Percentiles rank a stretch among this genome's conserved stretches.
Conservation (phyloP, 2,797 vertebrate genomes). For the Hozukius guyotensis region DNA sequence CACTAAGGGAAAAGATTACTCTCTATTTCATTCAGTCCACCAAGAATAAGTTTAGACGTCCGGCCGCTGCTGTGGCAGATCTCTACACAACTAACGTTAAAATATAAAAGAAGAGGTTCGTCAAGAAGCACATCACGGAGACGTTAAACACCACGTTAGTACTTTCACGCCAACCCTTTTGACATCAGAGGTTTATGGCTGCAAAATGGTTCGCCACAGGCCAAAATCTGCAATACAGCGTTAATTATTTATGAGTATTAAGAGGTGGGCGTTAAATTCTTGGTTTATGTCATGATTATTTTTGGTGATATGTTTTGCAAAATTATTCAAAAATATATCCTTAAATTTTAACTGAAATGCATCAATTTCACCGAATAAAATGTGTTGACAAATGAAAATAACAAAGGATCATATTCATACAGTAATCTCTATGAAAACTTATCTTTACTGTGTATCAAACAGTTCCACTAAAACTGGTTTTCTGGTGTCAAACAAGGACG, state of each 20-base stretch:
- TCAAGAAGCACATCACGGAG: not conserved
- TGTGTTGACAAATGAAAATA: not conserved
- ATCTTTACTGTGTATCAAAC: not conserved
- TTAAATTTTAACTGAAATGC: not conserved
- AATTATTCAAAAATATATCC: not conserved
- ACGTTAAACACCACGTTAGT: constrained; percentile 4
- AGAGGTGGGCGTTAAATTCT: constrained; percentile 42
- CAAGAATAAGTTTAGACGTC: constrained; percentile 24
- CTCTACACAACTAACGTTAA: not conserved
- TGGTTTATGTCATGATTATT: constrained; percentile 12
- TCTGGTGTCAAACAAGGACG: not conserved
- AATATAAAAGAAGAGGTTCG: not conserved
- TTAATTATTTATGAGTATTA: constrained; percentile 58
- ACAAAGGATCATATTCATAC: not conserved
- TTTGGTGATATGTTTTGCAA: not conserved
- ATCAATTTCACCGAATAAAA: not conserved
- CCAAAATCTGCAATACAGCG: constrained; percentile 36
- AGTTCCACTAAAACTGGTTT: not conserved
- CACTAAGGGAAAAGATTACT: constrained; percentile 36
- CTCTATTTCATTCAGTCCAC: constrained; percentile 32
- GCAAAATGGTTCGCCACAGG: constrained; percentile 60
- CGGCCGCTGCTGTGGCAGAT: not conserved
- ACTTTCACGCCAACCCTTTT: constrained; percentile 23
- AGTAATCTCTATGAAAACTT: not conserved
- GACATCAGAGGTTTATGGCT: constrained; percentile 46